Evolutionary conservation across 2,797 vertebrate species (phyloP), one percentile per base, ranked within the genome.

Genomic region (Momotus momota): DNA sequence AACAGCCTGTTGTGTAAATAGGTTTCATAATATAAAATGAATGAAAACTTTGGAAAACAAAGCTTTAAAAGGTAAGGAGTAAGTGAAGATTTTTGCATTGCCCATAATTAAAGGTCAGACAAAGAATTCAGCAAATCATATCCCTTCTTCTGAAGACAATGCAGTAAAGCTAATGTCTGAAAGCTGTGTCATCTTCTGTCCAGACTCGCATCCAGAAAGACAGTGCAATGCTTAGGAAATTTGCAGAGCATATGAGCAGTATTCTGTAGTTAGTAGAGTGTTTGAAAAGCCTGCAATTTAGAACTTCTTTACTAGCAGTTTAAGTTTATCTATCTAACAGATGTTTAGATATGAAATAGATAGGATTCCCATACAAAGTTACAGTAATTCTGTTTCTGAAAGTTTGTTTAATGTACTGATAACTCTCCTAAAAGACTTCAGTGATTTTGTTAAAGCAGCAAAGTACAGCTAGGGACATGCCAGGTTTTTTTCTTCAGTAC

Each of bases 1-100:
- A 93, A 66, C 58, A 81, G 61, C 46, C 78, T 81, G 60, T 82
- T 93, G 74, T 91, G 58, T 96, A 84, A 95, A 92, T 57, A 93
- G 52, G 45, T 93, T 94, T 93, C 62, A 10, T 93, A 96, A 90
- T 60, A 21, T 3, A 81, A 73, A 60, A 77, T 62, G 11, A 69
- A 75, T 1, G 1, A 75, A 71, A 80, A 3, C 11, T 69, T 83
- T 23, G 45, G 57, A 67, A 85, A 89, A 70, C 31, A 82, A 84
- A 88, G 13, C 27, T 74, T 80, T 73, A 65, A 65, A 92, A 81
- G 46, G 38, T 72, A 69, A 66, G 55, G 48, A 72, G 23, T 33
- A 18, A 71, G 22, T 38, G 18, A 69, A 69, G 51, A 51, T 93
- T 94, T 95, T 86, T 90, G 10, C 58, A 26, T 77, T 79, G 49